phyloP scores from a whole-genome alignment of 2,888 invertebrate species.

The Cosmorhoe ocellata region DNA sequence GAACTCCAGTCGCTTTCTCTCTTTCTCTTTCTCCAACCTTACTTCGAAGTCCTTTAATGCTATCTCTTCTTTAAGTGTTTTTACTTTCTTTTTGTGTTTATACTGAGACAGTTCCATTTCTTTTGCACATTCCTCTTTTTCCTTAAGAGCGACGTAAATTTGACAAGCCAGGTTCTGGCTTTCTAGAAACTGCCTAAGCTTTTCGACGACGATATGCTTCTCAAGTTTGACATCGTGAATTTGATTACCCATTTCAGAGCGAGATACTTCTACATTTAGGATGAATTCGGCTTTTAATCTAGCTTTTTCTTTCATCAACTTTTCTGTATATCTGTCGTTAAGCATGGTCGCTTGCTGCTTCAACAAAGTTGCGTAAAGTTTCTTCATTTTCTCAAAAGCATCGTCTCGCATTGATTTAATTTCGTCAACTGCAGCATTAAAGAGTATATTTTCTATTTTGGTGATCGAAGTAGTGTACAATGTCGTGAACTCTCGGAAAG shows the following conservation, averaged over 20 bases:
- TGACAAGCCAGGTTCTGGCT: slow-evolving; percentile 72
- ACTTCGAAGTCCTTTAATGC: slow-evolving; percentile 57
- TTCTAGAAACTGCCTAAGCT: slow-evolving; percentile 55
- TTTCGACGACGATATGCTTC: slow-evolving; percentile 65
- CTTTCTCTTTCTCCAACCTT: slow-evolving; percentile 49
- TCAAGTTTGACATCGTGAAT: slow-evolving; percentile 66
- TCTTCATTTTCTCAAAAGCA: slow-evolving; percentile 51
- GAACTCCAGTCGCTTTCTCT: slow-evolving; percentile 49
- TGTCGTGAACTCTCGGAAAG: slow-evolving; percentile 53
- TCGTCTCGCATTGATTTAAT: slow-evolving; percentile 49
- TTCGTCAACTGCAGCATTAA: slow-evolving; percentile 53
- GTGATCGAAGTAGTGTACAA: slow-evolving; percentile 55
- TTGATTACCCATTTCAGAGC: slow-evolving; percentile 38
- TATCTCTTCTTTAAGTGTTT: slow-evolving; percentile 48
- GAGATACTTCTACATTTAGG: slow-evolving; percentile 42
- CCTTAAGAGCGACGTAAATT: slow-evolving; percentile 71
- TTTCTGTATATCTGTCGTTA: slow-evolving; percentile 54
- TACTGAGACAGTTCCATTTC: slow-evolving; percentile 49
- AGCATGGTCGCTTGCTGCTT: slow-evolving; percentile 58
- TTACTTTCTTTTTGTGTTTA: slow-evolving; percentile 57
- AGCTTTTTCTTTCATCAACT: slow-evolving; percentile 49
- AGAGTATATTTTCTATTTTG: slow-evolving; percentile 58
- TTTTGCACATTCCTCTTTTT: slow-evolving; percentile 58
- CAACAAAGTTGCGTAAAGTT: slow-evolving; percentile 46
- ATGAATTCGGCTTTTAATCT: slow-evolving; percentile 55